Evolutionary conservation across 2,797 vertebrate genomes (phyloP), one percentile per base, ranked within the genome.

Genomic region (Loriculus beryllinus): DNA sequence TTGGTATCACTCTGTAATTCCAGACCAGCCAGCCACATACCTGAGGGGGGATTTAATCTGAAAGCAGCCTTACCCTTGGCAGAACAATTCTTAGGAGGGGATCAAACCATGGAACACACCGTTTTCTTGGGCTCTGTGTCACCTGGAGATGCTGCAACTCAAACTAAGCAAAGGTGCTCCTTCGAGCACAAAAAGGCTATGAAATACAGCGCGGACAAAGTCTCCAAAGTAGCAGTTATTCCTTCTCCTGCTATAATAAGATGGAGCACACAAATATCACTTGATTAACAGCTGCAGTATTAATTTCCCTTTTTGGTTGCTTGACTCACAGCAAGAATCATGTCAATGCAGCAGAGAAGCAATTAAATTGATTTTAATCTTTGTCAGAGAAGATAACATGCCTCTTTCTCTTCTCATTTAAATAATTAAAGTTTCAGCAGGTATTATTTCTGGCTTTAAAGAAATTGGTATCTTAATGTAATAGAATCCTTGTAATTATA

Each of bases 361-460:
- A 98, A 98, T 98, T 98, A 98, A 98, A 98, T 97, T 98, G 98
- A 98, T 98, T 98, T 98, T 98, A 98, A 98, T 98, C 98, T 98
- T 98, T 98, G 98, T 98, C 98, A 97, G 98, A 93, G 97, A 97
- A 98, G 98, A 98, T 98, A 98, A 97, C 98, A 97, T 98, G 98
- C 97, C 96, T 97, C 97, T 98, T 98, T 98, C 97, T 98, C 96
- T 97, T 97, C 98, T 98, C 97, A 98, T 98, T 98, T 98, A 98
- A 98, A 98, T 98, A 98, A 98, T 98, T 98, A 98, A 98, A 98
- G 96, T 98, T 98, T 98, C 98, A 98, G 97, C 95, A 98, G 98
- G 97, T 98, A 98, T 98, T 98, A 98, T 98, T 98, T 98, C 97
- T 97, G 96, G 97, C 97, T 98, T 98, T 98, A 97, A 98, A 98